Percentiles rank a stretch among this genome's conserved stretches.
Conservation (phyloP, 35 echinoderm and acorn worm species). For the Ophioderma brevispina region DNA sequence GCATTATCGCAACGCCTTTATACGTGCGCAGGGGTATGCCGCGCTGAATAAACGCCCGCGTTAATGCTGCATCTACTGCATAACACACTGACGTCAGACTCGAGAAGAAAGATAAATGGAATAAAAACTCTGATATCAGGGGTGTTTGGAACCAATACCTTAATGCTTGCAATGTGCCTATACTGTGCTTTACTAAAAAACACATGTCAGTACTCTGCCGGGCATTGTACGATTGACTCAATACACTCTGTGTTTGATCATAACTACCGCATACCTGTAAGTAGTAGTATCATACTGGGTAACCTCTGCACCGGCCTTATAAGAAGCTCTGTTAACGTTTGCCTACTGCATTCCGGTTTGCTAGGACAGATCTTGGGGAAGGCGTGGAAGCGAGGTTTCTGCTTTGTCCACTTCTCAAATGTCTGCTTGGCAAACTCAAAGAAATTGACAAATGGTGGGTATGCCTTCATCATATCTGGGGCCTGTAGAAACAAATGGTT, state of each 20-base stretch:
- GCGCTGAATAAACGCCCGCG: no score
- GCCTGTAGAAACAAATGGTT: conserved; percentile 51
- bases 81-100: no score
- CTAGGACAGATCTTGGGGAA: conserved; percentile 97
- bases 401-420: conserved; percentile 77
- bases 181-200: neutral
- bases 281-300: conserved; percentile 92
- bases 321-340: conserved; percentile 80
- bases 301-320: conserved; percentile 95
- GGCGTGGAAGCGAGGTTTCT: conserved; percentile 93
- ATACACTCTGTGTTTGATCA: neutral
- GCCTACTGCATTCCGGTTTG: conserved; percentile 92
- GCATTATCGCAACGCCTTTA: no score
- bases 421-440: conserved; percentile 97
- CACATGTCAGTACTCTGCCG: neutral
- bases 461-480: conserved; percentile 88
- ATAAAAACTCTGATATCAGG: no score
- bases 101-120: no score
- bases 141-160: no score
- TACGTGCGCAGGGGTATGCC: no score
- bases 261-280: conserved; percentile 57
- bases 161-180: no score
- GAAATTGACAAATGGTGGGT: conserved; percentile 98
- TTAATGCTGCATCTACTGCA: no score
- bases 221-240: neutral